These are phyloP conservation scores for Nerophis lumbriciformis DNA, from an alignment of 2,113 vertebrate species.

Conservation along the genomic window DNA sequence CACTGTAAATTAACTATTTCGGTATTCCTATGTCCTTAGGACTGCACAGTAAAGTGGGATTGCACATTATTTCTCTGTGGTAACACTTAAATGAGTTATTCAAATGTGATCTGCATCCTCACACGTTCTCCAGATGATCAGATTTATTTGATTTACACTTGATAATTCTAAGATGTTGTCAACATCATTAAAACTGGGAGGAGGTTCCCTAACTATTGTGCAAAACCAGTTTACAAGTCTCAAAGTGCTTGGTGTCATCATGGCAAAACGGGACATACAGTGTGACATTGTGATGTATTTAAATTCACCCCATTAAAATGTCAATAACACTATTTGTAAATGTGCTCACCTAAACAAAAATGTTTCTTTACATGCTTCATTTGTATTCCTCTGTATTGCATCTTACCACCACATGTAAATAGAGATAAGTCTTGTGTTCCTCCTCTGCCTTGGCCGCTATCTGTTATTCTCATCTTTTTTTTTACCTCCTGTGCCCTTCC, in stretches of 20 bases:
- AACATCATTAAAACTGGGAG: not conserved
- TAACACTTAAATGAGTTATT: not conserved
- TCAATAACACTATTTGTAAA: not conserved
- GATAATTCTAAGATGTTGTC: not conserved
- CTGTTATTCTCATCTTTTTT: conserved; percentile 36
- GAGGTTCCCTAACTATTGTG: not conserved
- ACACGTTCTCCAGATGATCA: not conserved
- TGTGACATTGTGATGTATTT: too few relatives aligned
- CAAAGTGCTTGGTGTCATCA: too few relatives aligned
- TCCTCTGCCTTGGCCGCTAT: not conserved
- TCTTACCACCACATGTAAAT: not conserved
- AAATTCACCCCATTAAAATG: not conserved
- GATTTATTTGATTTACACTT: not conserved
- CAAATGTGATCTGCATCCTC: not conserved
- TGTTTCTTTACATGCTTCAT: not conserved
- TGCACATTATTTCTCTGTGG: not conserved
- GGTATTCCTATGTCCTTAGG: too few relatives aligned
- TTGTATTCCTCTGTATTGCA: not conserved
- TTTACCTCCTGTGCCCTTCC: not conserved
- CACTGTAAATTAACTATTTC: not conserved
- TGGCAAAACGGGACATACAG: too few relatives aligned
- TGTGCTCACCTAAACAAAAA: not conserved
- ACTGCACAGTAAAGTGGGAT: not conserved
- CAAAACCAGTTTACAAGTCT: too few relatives aligned
- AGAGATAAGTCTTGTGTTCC: not conserved